Evolutionary conservation across 2,797 vertebrate genomes (phyloP), one percentile per base, ranked within the genome.

Genomic region (Odontamblyopus rebecca): DNA sequence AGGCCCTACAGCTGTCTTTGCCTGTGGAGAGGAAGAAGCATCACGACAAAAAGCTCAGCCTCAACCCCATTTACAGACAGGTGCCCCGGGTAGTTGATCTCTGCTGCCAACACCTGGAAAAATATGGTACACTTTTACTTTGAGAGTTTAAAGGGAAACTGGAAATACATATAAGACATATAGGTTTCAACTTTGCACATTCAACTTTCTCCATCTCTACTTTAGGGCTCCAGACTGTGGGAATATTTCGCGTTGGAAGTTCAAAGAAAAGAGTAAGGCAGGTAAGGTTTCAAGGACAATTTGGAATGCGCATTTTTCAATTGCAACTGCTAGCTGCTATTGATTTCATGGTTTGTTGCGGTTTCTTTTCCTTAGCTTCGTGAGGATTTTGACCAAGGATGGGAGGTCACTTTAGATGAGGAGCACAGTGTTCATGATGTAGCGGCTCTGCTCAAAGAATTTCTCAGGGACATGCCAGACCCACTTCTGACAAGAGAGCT

Each of bases 261-360:
- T 99, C 98, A 76, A 99, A 97, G 93, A 99, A 98, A 88, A 94
- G 98, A 95, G 96, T 99, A 71, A 94, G 96, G 84, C 97, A 99
- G 95, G 98, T 99, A 92, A 92, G 78, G 8, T 38, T 64, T 56
- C 48, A 56, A 5, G 61, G 5, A 29, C 66, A 30, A 29, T 54
- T 51, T 60, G 60, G 29, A 32, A 62, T 54, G 48, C 35, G 8
- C n/a, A 15, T 38, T 38, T 54, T 68, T 56, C 44, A 51, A 27
- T 57, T 23, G 5, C 15, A 27, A 56, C 53, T 35, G 9, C 32
- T 56, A 32, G 26, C 50, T 18, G 5, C 67, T 41, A 26, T 38
- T 57, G 32, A 68, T 38, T 23, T 38, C 11, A 27, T 38, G 53
- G 35, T 63, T n/a, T 41, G 38, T 44, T 13, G 30, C 11, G 32